Percentiles rank a stretch among this genome's conserved stretches.
Evolutionary conservation across 1,140 invertebrate genomes (phyloP).

Genomic region (Zophobas atratus): DNA sequence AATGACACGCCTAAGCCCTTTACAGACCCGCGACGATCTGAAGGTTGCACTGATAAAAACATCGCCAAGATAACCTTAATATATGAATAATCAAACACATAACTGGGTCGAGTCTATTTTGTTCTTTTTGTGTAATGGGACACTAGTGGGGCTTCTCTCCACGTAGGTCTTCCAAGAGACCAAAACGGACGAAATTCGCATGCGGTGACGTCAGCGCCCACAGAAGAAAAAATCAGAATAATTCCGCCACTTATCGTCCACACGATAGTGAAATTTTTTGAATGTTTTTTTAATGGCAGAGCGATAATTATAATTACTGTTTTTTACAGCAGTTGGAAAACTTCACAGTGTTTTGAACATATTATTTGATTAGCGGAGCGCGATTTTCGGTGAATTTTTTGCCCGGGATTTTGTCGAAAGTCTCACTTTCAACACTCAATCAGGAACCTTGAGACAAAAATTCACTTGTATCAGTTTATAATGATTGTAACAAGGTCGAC

Average conservation of each 20-base stretch:
- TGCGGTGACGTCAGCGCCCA: conserved; percentile 1
- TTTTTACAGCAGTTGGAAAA: conserved; percentile 6
- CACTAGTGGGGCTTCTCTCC: not conserved
- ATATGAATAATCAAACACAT: conserved; percentile 31
- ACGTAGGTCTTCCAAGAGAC: conserved; percentile 17
- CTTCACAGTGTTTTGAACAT: not conserved
- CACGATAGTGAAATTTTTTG: conserved; percentile 12
- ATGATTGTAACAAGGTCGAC: conserved; percentile 53
- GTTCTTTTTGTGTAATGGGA: conserved; percentile 24
- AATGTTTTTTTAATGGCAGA: conserved; percentile 10
- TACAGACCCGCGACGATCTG: no score
- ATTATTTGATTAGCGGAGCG: conserved; percentile 1
- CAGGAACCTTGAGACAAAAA: conserved; percentile 55
- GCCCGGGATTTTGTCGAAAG: conserved; percentile 13
- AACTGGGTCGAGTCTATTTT: conserved; percentile 37
- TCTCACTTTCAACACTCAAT: conserved; percentile 53
- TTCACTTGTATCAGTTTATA: conserved; percentile 49
- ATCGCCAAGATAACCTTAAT: conserved; percentile 23
- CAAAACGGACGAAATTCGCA: conserved; percentile 19
- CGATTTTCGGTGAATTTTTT: conserved; percentile 14
- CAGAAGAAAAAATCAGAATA: conserved; percentile 11
- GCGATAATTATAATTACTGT: conserved; percentile 24
- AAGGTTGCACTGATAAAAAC: conserved; percentile 24
- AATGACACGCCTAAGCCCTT: no score
- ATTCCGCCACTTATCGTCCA: not conserved